Conservation (phyloP, 53 echinoderm and acorn worm genomes). For the Hippasteria phrygiana region DNA sequence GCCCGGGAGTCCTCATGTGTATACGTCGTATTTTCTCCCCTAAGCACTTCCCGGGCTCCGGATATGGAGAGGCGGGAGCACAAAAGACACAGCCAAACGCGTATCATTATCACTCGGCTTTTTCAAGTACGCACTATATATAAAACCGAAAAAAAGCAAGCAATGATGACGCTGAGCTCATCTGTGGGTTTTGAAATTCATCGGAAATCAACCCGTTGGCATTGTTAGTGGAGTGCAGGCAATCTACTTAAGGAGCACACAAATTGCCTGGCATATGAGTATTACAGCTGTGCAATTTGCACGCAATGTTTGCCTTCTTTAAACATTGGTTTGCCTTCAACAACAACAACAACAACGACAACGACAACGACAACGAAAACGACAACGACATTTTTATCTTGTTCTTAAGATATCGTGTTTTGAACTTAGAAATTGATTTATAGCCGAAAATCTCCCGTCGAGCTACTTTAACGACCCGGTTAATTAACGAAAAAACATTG, state of each 20-base stretch:
- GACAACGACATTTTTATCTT: too few species aligned
- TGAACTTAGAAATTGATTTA: too few species aligned
- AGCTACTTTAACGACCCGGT: too few species aligned
- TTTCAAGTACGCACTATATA: slow-evolving; percentile 1
- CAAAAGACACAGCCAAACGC: background rate
- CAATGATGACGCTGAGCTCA: slow-evolving; percentile 25
- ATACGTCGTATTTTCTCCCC: background rate
- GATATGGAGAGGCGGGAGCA: slow-evolving; percentile 6
- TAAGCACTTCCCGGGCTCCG: slow-evolving; percentile 41
- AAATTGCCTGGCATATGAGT: slow-evolving; percentile 41
- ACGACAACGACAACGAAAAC: too few species aligned
- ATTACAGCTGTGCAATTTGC: slow-evolving; percentile 9
- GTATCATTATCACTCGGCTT: slow-evolving; percentile 30
- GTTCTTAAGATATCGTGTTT: too few species aligned
- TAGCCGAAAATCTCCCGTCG: too few species aligned
- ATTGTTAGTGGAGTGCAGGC: slow-evolving; percentile 38
- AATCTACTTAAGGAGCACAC: slow-evolving; percentile 43
- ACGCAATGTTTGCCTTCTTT: too few species aligned
- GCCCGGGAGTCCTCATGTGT: slow-evolving; percentile 32
- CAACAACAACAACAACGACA: too few species aligned
- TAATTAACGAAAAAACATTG: too few species aligned
- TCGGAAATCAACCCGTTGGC: slow-evolving; percentile 36
- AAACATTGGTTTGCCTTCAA: too few species aligned
- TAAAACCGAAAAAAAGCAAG: background rate
- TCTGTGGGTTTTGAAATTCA: slow-evolving; percentile 31